Evolutionary conservation across 2,113 vertebrate species (phyloP), one percentile per base, ranked within the genome.

Genomic region (Centropristis striata): DNA sequence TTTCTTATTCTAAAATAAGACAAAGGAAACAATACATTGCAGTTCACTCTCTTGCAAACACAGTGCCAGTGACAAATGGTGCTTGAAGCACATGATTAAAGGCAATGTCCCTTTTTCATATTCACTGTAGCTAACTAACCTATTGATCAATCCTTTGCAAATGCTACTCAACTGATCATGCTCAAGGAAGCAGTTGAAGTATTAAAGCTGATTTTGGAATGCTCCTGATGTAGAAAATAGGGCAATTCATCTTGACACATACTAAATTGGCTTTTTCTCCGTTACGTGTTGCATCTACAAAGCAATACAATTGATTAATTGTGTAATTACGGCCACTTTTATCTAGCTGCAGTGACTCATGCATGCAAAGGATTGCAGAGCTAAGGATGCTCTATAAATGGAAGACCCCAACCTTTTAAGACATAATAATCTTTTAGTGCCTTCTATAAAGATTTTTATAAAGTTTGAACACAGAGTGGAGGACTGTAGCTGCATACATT

Each of bases 261-360:
- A 65, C 78, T 85, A 86, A 87, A 90, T 83, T 88, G 71, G 59
- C 80, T 80, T 68, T 75, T 72, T 75, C 86, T 77, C 81, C 81
- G 84, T 88, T 75, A 76, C 44, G 80, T 27, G 70, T 72, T 72
- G 78, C 70, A 78, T 91, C 77, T 64, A 60, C 74, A 85, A 91
- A 90, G 81, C 86, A 86, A 87, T 80, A 44, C 49, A 27, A 90
- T 76, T 91, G 90, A 91, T 93, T 89, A 88, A 90, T 90, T 75
- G 83, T 81, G 75, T 81, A 91, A 92, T 90, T 92, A 92, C 67
- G 71, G 74, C 64, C 60, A 65, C 63, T 78, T 73, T 75, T 77
- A 76, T 85, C 78, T 71, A 5, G 60, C 76, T 57, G 75, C 78
- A 58, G 42, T 59, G 72, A 70, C 63, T 74, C 60, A 15, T 42